A percentile compares a stretch with the other conserved stretches of the same genome.
These are phyloP conservation scores for Spisula solida DNA, from an alignment of 2,888 invertebrate genomes.

Conservation along the genomic window DNA sequence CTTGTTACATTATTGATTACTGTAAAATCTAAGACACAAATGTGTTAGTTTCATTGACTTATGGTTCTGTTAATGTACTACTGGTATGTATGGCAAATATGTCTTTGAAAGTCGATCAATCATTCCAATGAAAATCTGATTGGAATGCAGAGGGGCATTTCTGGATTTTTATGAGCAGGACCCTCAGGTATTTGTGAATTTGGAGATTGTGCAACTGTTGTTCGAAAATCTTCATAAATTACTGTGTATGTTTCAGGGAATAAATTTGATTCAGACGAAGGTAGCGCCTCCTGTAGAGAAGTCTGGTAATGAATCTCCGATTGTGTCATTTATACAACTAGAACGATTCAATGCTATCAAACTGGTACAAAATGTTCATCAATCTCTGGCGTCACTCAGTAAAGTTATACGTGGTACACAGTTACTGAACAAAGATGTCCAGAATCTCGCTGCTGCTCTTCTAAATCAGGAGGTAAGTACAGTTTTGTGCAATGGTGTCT, in stretches of 20 bases:
- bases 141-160: too few relatives aligned
- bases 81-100: too few relatives aligned
- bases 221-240: background rate
- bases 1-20: too few relatives aligned
- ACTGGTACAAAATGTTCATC: conserved; percentile 90
- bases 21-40: too few relatives aligned
- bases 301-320: conserved; percentile 87
- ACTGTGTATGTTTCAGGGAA: conserved; percentile 79
- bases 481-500: background rate
- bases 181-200: too few relatives aligned
- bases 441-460: conserved; percentile 88
- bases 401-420: conserved; percentile 90
- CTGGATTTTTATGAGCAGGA: too few relatives aligned
- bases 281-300: conserved; percentile 84
- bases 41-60: too few relatives aligned
- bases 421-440: conserved; percentile 88
- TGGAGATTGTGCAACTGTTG: too few relatives aligned
- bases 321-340: conserved; percentile 90
- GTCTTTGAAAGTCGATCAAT: too few relatives aligned
- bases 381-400: conserved; percentile 90
- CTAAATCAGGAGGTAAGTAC: conserved; percentile 89
- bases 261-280: conserved; percentile 85
- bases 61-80: too few relatives aligned
- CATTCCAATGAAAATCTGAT: too few relatives aligned
- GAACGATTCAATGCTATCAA: conserved; percentile 90